Evolutionary conservation across 2,797 vertebrate genomes (phyloP), one percentile per base, ranked within the genome.

Genomic region (Onychomys leucogaster): DNA sequence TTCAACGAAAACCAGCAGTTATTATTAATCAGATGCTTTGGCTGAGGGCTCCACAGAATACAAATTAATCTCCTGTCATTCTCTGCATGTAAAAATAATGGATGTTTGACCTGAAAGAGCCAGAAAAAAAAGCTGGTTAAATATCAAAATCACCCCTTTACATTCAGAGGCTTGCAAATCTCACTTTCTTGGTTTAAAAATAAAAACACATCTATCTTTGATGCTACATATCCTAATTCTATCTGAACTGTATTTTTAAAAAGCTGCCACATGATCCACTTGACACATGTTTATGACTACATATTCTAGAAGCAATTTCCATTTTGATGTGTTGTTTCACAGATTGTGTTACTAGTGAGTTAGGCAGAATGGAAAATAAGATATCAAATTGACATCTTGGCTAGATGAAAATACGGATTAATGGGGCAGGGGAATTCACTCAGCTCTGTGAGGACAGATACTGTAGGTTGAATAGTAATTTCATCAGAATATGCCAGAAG

Each of bases 291-390:
- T 98, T 98, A 98, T 96, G 97, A 88, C 96, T 46, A 1, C 88
- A 96, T 98, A 96, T 97, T 98, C 96, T 97, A 94, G 88, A 94
- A 97, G 78, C 96, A 94, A 96, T 98, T 98, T 98, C 98, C 97
- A 97, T 96, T 97, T 97, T 78, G 93, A 97, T 97, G 87, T 97
- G 93, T 94, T 95, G 89, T 98, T 98, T 98, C 96, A 97, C 94
- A 96, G 97, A 88, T 90, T 80, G 83, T 46, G 76, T 97, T 98
- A 97, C 98, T 97, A 97, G 90, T 0, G 13, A 97, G 78, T 97
- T 96, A 96, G 94, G 94, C 88, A 91, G 96, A 96, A 88, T 77
- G 93, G 87, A 91, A 93, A 83, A 87, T 90, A 63, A 84, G 11
- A 83, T 73, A 90, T 95, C 92, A 95, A 97, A 94, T 34, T 97